Evolutionary conservation across 2,888 invertebrate species (phyloP).

Genomic region (Drosophila cognata): DNA sequence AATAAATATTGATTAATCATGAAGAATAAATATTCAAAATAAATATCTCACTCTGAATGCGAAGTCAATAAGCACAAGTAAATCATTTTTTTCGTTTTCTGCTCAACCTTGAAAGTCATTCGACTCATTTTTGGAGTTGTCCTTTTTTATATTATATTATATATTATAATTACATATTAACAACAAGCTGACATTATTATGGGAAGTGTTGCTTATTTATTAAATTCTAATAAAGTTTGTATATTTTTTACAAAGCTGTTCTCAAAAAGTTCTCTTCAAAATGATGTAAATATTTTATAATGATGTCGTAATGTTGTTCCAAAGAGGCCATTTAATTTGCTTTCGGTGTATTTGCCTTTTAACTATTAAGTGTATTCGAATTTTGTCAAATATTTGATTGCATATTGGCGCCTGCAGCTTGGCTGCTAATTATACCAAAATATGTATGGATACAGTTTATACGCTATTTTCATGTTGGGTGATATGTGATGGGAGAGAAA

Average conservation of each 20-base stretch:
- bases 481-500: conserved; percentile 12
- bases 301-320: not conserved
- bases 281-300: not conserved
- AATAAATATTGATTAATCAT: no score
- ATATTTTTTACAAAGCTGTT: not conserved
- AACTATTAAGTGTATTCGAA: not conserved
- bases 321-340: not conserved
- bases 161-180: no score
- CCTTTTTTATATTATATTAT: not conserved
- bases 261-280: not conserved
- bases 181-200: not conserved
- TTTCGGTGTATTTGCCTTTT: not conserved
- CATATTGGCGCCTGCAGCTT: conserved; percentile 44
- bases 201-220: not conserved
- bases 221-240: not conserved
- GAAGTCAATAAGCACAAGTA: no score
- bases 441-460: conserved; percentile 26
- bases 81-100: not conserved
- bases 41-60: no score
- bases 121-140: not conserved
- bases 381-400: conserved; percentile 16
- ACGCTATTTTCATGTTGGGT: conserved; percentile 47
- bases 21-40: no score
- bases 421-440: conserved; percentile 66
- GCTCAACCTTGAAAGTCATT: not conserved